Conservation (phyloP, 2,797 vertebrate species). For the Clarias pachynema region DNA sequence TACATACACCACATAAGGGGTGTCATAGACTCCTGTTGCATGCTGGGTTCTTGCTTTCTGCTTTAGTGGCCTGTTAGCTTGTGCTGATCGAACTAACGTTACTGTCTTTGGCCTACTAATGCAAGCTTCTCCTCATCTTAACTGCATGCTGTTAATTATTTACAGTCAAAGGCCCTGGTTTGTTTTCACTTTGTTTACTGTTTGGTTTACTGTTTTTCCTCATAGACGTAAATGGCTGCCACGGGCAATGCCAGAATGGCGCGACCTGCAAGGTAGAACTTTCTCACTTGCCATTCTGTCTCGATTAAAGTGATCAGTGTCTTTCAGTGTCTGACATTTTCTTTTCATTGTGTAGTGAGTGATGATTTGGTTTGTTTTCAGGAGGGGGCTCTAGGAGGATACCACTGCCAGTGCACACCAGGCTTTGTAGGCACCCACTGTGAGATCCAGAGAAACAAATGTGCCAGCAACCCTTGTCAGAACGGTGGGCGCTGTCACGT, state of each 20-base stretch:
- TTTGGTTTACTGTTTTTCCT: constrained; percentile 13
- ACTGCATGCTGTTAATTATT: constrained; percentile 39
- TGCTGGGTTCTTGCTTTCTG: constrained; percentile 45
- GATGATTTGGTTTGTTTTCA: constrained; percentile 50
- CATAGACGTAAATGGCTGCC: constrained; percentile 83
- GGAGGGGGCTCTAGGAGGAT: constrained; percentile 78
- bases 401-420: constrained; percentile 83
- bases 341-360: background rate
- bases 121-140: constrained; percentile 38
- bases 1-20: constrained; percentile 35
- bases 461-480: constrained; percentile 83
- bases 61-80: constrained; percentile 26
- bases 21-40: constrained; percentile 52
- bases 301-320: background rate
- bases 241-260: constrained; percentile 88
- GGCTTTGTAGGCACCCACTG: constrained; percentile 88
- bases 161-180: constrained; percentile 40
- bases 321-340: background rate
- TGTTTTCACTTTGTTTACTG: constrained; percentile 41
- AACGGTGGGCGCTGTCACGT: constrained; percentile 83
- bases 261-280: constrained; percentile 86
- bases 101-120: constrained; percentile 39
- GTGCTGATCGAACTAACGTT: constrained; percentile 41
- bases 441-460: constrained; percentile 81
- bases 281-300: background rate